A percentile compares a stretch with the other conserved stretches of the same genome.
Evolutionary conservation across 2,888 invertebrate species (phyloP).

Genomic region (Stegophylla sp.): DNA sequence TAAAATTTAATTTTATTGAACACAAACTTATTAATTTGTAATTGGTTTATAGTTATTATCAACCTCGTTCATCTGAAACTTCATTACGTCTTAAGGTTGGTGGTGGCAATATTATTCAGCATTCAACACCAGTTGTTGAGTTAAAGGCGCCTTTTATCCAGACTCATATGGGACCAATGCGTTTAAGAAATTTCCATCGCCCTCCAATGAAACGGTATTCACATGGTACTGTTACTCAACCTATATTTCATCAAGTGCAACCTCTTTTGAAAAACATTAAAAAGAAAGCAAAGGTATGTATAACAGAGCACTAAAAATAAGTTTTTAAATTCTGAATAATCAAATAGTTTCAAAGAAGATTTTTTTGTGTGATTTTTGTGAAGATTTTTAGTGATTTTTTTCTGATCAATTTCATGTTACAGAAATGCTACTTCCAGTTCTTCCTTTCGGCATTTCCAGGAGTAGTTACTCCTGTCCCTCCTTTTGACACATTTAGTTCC

Average conservation of each 20-base stretch:
- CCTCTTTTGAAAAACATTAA: conserved; percentile 89
- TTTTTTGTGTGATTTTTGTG: no score
- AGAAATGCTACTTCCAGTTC: no score
- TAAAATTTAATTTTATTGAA: not conserved
- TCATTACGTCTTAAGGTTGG: conserved; percentile 83
- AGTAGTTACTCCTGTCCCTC: no score
- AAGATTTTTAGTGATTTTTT: no score
- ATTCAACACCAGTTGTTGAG: conserved; percentile 97
- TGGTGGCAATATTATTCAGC: conserved; percentile 91
- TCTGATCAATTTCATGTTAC: no score
- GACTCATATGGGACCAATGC: conserved; percentile 83
- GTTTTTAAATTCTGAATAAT: no score
- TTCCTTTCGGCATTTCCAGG: no score
- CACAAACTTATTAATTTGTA: not conserved
- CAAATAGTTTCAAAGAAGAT: no score
- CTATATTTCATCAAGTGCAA: conserved; percentile 80
- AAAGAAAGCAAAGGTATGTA: conserved; percentile 80
- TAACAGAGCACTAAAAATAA: not conserved
- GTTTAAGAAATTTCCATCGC: conserved; percentile 91
- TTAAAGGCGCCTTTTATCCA: conserved; percentile 93
- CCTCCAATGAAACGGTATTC: conserved; percentile 87
- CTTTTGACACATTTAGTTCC: no score
- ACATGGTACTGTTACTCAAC: conserved; percentile 77
- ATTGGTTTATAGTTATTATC: conserved; percentile 77
- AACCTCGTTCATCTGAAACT: conserved; percentile 84